Conservation (phyloP, 1,140 invertebrate genomes). For the Idris sp. region DNA sequence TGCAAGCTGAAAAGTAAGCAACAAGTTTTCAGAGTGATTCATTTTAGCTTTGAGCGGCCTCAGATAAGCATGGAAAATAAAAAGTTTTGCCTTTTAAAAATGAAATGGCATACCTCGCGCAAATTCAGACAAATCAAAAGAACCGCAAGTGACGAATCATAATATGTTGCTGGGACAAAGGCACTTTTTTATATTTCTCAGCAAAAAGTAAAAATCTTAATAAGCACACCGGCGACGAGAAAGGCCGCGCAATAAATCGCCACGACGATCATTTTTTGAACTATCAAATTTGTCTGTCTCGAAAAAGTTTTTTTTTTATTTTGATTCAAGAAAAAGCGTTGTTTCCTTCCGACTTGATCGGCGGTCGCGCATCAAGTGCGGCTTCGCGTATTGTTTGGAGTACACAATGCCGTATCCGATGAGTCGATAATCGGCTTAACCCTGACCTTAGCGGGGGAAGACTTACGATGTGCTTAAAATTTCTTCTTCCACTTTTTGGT, state of each 20-base stretch:
- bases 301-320: too few relatives aligned
- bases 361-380: conserved; percentile 58
- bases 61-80: too few relatives aligned
- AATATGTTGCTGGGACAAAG: too few relatives aligned
- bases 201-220: conserved; percentile 73
- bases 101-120: conserved; percentile 59
- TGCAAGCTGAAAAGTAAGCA: too few relatives aligned
- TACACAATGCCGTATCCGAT: conserved; percentile 59
- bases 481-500: conserved; percentile 47
- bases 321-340: too few relatives aligned
- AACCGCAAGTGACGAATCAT: conserved; percentile 30
- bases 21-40: too few relatives aligned
- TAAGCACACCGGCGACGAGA: conserved; percentile 71
- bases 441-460: conserved; percentile 73
- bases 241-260: conserved; percentile 76
- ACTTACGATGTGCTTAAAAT: conserved; percentile 61
- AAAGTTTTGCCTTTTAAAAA: too few relatives aligned
- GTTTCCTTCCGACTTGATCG: conserved; percentile 48
- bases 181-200: conserved; percentile 59
- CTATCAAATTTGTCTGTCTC: too few relatives aligned
- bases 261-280: conserved; percentile 75
- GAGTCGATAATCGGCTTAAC: conserved; percentile 72
- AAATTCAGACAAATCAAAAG: conserved; percentile 49
- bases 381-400: conserved; percentile 57
- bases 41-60: too few relatives aligned